Base-by-base conservation (phyloP, 2,888 invertebrate genomes). In the Mimachlamys varia region DNA sequence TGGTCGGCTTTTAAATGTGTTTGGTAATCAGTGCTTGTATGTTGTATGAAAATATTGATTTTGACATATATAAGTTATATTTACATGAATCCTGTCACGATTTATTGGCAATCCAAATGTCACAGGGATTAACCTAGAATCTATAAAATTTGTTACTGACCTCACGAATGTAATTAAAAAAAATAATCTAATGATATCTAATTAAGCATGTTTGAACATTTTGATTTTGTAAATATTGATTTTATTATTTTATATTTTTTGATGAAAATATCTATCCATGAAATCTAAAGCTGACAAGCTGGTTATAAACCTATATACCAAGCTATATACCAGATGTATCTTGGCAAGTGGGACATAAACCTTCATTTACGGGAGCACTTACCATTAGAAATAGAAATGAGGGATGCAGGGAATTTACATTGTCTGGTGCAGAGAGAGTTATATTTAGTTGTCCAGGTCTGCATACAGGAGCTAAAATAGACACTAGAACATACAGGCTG, bases 351-450 rank as follows among this genome's bases (percentile, higher is more conserved):
- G 62, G 27, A 10, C 62, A 76, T 76, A n/a, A 2, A 33, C 76
- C 7, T 22, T 22, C 33, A 22, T 12, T n/a, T 62, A 1, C 22
- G n/a, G 62, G 33, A 33, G 22, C 76, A 76, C 33, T 76, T 76
- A 76, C 33, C 17, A 33, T 33, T 76, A 33, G 76, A 76, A 76
- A 76, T 33, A 76, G 76, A 76, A 33, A 76, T 76, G 76, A 76
- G 33, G 76, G 76, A 76, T 76, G 76, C 76, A 10, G 76, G 27
- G 76, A 76, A 76, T 76, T 76, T 76, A 76, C 4, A 76, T 76
- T 76, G 76, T 76, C 76, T 76, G 76, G 27, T 33, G 33, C 62
- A 33, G 76, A 13, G 33, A 27, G 12, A 33, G 27, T 33, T 76
- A 76, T 33, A 76, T 22, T 27, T 76, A 76, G 76, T 27, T 5